phyloP scores from a whole-genome alignment of 2,797 vertebrate species.

The Poeciliopsis presidionis region DNA sequence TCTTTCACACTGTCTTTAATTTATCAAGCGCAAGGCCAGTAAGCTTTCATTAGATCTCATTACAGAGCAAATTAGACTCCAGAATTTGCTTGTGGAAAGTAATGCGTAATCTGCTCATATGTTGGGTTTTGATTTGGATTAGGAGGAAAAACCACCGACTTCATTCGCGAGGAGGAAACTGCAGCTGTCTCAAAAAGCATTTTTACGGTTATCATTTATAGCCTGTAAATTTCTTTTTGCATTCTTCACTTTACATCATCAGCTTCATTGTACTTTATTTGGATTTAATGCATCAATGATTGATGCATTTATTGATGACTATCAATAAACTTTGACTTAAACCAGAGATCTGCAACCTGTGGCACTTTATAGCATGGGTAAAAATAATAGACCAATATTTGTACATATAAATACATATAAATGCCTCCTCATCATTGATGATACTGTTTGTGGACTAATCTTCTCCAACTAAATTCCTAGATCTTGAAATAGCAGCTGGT shows the following conservation, averaged over 20 bases:
- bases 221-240: neutral
- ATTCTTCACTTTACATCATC: neutral
- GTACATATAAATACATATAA: neutral
- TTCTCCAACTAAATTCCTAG: neutral
- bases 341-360: neutral
- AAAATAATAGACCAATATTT: no score
- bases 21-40: slow-evolving; percentile 67
- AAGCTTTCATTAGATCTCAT: slow-evolving; percentile 78
- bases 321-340: neutral
- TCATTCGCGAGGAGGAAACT: slow-evolving; percentile 10
- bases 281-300: neutral
- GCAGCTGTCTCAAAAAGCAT: slow-evolving; percentile 12
- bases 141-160: slow-evolving; percentile 5
- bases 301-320: no score
- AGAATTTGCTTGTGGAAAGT: slow-evolving; percentile 56
- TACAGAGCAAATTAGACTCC: slow-evolving; percentile 73
- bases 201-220: neutral
- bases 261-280: neutral
- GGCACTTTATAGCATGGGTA: no score
- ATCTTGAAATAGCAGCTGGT: neutral
- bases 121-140: slow-evolving; percentile 35
- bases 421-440: neutral
- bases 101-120: slow-evolving; percentile 38
- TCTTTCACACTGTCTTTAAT: slow-evolving; percentile 58
- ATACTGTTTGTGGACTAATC: neutral